Conservation (phyloP, 2,113 vertebrate species). For the Hippocampus mohnikei region DNA sequence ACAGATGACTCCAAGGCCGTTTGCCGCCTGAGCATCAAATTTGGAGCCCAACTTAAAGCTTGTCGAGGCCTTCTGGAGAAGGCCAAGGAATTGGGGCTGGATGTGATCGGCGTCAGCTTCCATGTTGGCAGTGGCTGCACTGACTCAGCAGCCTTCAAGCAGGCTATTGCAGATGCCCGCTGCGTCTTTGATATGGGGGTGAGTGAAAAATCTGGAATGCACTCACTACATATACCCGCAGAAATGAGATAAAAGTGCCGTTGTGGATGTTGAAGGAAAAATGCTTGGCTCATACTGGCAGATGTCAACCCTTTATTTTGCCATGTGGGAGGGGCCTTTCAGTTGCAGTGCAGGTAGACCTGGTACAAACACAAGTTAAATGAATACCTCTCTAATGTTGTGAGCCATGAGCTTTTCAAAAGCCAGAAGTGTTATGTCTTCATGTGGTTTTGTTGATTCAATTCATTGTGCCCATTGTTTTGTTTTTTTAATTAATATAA, state of each 20-base stretch:
- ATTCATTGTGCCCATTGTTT: background rate
- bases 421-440: background rate
- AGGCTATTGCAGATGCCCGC: slow-evolving; percentile 90
- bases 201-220: slow-evolving; percentile 52
- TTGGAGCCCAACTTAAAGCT: slow-evolving; percentile 88
- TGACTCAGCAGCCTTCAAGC: slow-evolving; percentile 83
- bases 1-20: slow-evolving; percentile 95
- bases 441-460: background rate
- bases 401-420: background rate
- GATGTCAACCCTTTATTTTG: background rate
- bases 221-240: background rate
- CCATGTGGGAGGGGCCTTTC: background rate
- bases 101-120: slow-evolving; percentile 93
- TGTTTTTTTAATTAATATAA: background rate
- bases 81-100: slow-evolving; percentile 85
- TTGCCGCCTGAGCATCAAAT: slow-evolving; percentile 93
- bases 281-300: background rate
- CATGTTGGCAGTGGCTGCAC: slow-evolving; percentile 96
- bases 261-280: background rate
- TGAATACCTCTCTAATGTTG: background rate
- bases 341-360: too few species aligned
- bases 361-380: background rate
- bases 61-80: slow-evolving; percentile 87
- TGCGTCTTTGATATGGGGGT: slow-evolving; percentile 95
- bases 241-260: background rate